Evolutionary conservation across 2,888 invertebrate species (phyloP), one percentile per base, ranked within the genome.

Genomic region (Calliphora vomitoria): DNA sequence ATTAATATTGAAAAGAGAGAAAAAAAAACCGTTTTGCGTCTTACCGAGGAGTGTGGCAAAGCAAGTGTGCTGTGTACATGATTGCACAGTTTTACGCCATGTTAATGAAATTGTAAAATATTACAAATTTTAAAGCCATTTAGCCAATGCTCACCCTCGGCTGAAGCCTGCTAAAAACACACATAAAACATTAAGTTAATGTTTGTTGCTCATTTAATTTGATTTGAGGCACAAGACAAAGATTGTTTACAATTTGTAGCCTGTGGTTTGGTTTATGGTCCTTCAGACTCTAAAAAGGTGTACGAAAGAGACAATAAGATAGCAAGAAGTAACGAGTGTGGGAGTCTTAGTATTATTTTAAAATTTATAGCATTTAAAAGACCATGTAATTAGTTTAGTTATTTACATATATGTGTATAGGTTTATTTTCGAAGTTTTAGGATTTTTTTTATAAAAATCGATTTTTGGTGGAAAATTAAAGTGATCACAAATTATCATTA

Each of bases 31-130:
- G 4, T 41, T 62, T 76, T 72, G 60, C 20, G 1, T 72, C 13
- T 78, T 69, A 11, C 11, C 8, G 38, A 64, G 69, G 66, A 80
- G 83, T 82, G 72, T 60, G 68, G n/a, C 60, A 31, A 5, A 25
- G 79, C 62, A 55, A 82, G 86, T 75, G 86, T 72, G 82, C 53
- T 58, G 76, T 35, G 35, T 74, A 60, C 35, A 74, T 84, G 66
- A 74, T 68, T 80, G 66, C 60, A 68, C 86, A 69, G 20, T 84
- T 74, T 81, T 78, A 44, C 58, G 76, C 71, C 72, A 74, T 62
- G 69, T 79, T 87, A 87, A 87, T 87, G 80, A 88, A 88, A 86
- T 79, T 88, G 86, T 86, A 88, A 89, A 89, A 89, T 82, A 82
- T 68, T 72, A 76, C 41, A 83, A 79, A 85, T 86, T 88, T 86